Evolutionary conservation across 2,888 invertebrate species (phyloP), one percentile per base, ranked within the genome.

Genomic region (Sycophila texana): DNA sequence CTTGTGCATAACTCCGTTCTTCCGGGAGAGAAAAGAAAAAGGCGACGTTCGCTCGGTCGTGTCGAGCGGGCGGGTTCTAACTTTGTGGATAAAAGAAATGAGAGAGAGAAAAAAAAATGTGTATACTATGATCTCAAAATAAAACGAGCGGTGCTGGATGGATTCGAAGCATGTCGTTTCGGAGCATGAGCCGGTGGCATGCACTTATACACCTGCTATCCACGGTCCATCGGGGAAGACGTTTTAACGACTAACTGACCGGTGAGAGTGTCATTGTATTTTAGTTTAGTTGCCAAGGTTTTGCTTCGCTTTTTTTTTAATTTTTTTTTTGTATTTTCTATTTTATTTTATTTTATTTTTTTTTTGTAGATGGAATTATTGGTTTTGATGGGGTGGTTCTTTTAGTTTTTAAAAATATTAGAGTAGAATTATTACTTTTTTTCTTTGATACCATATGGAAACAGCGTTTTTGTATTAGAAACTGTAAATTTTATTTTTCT

Each of bases 111-210:
- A 53, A 20, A 73, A 12, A 63, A 4, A 58, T 58, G 20, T 58
- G 20, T 58, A 53, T 3, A 51, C 4, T 74, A 71, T 79, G 74
- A 75, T 79, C 74, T 75, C 68, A 76, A 75, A 58, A 51, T 22
- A 55, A 57, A 74, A 60, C 68, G 22, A 80, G 30, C 30, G 77
- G 74, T 79, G 81, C 65, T 79, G 79, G 81, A 77, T 68, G 74
- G 81, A 79, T 67, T 74, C 61, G 77, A 71, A 79, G 82, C 82
- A 82, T 82, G 80, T 80, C 30, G 67, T 75, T 76, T 74, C 74
- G 47, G 74, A 71, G 83, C 83, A 82, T 81, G 81, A 74, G 58
- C 72, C 30, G 76, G 63, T 78, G 82, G 81, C 80, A 82, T 81
- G 79, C 77, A 78, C 78, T 74, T n/a, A n/a, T n/a, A 75, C 30